Base-by-base conservation (phyloP, 2,113 vertebrate genomes). In the Ictidomys tridecemlineatus region DNA sequence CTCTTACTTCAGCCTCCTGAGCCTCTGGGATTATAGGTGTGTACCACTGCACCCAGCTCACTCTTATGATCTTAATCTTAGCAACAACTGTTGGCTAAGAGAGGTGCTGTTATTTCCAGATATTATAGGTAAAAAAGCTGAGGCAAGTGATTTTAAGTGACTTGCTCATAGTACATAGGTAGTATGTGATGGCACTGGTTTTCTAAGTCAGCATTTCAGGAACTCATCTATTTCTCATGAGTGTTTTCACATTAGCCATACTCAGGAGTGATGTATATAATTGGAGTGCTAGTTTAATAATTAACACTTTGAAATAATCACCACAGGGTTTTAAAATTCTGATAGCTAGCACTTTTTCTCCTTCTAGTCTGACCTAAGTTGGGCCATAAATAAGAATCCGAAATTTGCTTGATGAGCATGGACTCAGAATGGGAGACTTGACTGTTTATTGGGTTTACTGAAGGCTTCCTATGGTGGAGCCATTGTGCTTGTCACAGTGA, bases 251-350 rank as follows among this genome's bases (percentile, higher is more conserved):
- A n/a, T 89, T 16, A 80, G 4, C 58, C 20, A 6, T 86, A 48
- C 48, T 86, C 58, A 13, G 45, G 39, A 90, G 39, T 65, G 32
- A 37, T 93, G 4, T 48, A 28, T 93, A 58, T 42, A 69, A 67
- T 39, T 5, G 30, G 30, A 65, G 14, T 53, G 73, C 28, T 84
- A 48, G 30, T 70, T 97, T 94, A 97, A 94, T 96, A 94, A 89
- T 91, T 86, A 58, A 56, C 70, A 39, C 32, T 76, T 88, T 77
- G 86, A 93, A 97, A 30, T 67, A 85, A 37, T 87, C 11, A 32
- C 77, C 85, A 56, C 1, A 85, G 92, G 58, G 26, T 89, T 34
- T 85, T 58, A 70, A 85, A 51, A 65, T 83, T 96, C 28, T 77
- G 92, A 9, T 16, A 28, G 58, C 51, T 48, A 80, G 18, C 30